Percentiles rank a stretch among this genome's conserved stretches.
Conservation (phyloP, 2,797 vertebrate genomes). For the Oreochromis mossambicus region DNA sequence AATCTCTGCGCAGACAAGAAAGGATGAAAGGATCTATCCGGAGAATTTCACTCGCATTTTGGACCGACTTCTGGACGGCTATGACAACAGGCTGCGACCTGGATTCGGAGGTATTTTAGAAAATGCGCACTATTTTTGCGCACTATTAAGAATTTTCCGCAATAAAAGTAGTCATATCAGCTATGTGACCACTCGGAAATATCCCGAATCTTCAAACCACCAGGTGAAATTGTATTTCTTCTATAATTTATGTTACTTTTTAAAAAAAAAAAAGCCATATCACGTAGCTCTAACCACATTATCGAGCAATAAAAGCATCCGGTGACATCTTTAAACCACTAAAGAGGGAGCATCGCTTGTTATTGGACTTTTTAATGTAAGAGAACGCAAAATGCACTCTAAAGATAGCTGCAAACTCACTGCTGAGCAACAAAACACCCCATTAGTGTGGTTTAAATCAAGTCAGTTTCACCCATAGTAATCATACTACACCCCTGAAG, state of each 20-base stretch:
- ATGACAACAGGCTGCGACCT: slow-evolving; percentile 97
- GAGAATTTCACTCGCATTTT: slow-evolving; percentile 98
- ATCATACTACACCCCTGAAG: not conserved
- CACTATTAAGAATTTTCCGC: not conserved
- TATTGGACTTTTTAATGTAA: not conserved
- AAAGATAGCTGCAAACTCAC: not conserved
- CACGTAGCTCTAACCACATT: not conserved
- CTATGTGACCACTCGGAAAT: not conserved
- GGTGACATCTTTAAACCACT: not conserved
- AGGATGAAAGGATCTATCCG: slow-evolving; percentile 90
- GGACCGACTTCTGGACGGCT: slow-evolving; percentile 95
- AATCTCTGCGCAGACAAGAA: slow-evolving; percentile 83
- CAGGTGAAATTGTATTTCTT: not conserved
- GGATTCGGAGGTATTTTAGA: slow-evolving; percentile 90
- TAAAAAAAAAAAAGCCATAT: not conserved
- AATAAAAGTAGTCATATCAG: not conserved
- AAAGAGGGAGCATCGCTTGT: not conserved
- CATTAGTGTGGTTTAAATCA: not conserved
- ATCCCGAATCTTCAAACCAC: not conserved
- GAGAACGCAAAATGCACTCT: not conserved
- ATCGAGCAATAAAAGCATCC: not conserved
- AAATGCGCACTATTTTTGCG: not conserved
- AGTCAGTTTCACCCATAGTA: not conserved
- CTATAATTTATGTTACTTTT: not conserved
- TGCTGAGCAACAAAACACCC: not conserved